Base-by-base conservation (phyloP, 2,113 vertebrate species). In the Accipiter virgatus region DNA sequence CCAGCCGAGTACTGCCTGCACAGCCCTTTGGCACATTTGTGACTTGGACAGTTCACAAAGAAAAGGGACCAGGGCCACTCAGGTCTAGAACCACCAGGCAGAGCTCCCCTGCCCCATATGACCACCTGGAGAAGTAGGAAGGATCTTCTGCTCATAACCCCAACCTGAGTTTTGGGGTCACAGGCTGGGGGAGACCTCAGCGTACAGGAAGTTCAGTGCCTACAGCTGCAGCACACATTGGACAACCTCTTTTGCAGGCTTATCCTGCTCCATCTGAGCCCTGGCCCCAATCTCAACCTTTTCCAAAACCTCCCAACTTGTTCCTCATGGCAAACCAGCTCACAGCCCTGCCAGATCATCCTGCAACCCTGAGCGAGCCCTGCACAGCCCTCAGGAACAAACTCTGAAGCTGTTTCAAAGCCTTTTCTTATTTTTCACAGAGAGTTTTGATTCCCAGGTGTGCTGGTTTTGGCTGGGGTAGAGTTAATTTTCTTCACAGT, bases 121-220 rank as follows among this genome's bases (percentile, higher is more conserved):
- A 67, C 4, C 40, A 12, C 25, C 4, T 53, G 36, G 36, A 50
- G 70, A 78, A 62, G 22, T 38, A 80, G 43, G 43, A 77, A 75
- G 4, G 23, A 61, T 43, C 66, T 70, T 77, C 62, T 68, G 32
- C 40, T 73, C 11, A 25, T 13, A 81, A 43, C 5, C 17, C 20
- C 48, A 32, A 8, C 8, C 13, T 27, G 9, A 15, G 16, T 27
- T 78, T 45, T 36, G n/a, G 32, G 50, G n/a, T 70, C 0, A 0
- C 56, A 95, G 16, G 8, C 19, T 80, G 59, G 7, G 73, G 20
- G 47, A 83, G 2, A 34, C 40, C 26, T 66, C 25, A 21, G n/a
- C 84, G 73, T 14, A 56, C 15, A 3, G 22, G 26, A 59, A 52
- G 21, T 68, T 68, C 59, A 68, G 36, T 19, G 20, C 31, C 36